These are phyloP conservation scores for Peromyscus melanophrys DNA, from an alignment of 2,797 vertebrate species.

Conservation along the genomic window DNA sequence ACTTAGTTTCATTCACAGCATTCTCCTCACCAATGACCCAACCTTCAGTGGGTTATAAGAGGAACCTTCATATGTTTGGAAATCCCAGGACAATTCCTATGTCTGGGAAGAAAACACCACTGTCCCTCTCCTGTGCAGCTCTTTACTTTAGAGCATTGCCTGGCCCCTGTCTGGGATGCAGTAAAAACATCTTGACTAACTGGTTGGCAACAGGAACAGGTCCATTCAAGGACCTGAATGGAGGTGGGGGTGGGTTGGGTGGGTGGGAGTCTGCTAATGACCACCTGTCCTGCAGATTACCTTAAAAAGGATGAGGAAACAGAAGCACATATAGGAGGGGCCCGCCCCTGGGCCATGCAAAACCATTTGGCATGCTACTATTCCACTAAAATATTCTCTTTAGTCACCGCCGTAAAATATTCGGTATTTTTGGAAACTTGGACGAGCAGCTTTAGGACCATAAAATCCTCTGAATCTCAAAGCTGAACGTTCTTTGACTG, in stretches of 20 bases:
- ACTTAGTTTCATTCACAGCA: slow-evolving; percentile 24
- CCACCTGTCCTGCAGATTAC: not conserved
- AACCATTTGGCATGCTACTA: slow-evolving; percentile 8
- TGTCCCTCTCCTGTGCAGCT: not conserved
- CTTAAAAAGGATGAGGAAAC: not conserved
- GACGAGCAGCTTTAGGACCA: not conserved
- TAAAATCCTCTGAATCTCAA: slow-evolving; percentile 30
- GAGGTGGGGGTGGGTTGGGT: not conserved
- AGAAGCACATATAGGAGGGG: not conserved
- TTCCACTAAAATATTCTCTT: slow-evolving; percentile 25
- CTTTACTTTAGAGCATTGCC: not conserved
- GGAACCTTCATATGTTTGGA: not conserved
- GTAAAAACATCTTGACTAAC: not conserved
- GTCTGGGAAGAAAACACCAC: slow-evolving; percentile 27
- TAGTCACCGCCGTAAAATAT: slow-evolving; percentile 50
- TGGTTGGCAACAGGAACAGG: not conserved
- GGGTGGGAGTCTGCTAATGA: not conserved
- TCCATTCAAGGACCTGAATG: not conserved
- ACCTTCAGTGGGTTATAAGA: slow-evolving; percentile 3
- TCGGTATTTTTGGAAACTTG: slow-evolving; percentile 51
- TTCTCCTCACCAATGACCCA: not conserved
- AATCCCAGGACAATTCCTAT: slow-evolving; percentile 18
- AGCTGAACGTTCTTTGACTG: not conserved
- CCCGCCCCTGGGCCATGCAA: not conserved
- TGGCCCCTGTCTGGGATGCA: not conserved